These are phyloP conservation scores for Chiloscyllium plagiosum DNA, from an alignment of 2,113 vertebrate species.

Conservation along the genomic window DNA sequence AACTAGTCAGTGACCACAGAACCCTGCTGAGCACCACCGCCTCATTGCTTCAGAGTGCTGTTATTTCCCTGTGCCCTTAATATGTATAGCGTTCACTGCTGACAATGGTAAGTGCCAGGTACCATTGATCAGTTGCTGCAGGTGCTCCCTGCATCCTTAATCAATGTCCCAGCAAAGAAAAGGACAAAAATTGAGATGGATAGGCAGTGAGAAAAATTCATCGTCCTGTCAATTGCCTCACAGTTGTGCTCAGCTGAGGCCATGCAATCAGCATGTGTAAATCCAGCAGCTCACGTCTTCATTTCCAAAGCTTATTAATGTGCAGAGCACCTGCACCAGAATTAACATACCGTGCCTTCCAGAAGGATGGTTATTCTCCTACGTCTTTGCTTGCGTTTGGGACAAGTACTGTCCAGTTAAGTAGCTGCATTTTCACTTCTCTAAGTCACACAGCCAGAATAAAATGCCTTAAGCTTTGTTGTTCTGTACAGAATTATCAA, in stretches of 20 bases:
- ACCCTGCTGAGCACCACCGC: constrained; percentile 30
- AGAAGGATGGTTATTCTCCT: background rate
- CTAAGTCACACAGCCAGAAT: background rate
- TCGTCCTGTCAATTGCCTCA: background rate
- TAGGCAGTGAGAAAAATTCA: constrained; percentile 40
- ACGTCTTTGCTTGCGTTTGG: background rate
- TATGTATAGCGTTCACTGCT: constrained; percentile 43
- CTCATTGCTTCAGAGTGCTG: constrained; percentile 50
- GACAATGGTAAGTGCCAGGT: constrained; percentile 56
- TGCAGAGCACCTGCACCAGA: too few relatives aligned
- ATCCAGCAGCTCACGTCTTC: background rate
- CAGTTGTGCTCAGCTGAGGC: background rate
- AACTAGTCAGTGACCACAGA: background rate
- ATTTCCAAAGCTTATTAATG: background rate
- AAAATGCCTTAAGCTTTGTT: background rate
- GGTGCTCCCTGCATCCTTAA: constrained; percentile 52
- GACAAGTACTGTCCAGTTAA: background rate
- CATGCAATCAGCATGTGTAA: background rate
- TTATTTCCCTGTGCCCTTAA: constrained; percentile 45
- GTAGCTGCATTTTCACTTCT: background rate
- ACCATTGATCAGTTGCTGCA: constrained; percentile 53
- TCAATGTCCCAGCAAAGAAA: constrained; percentile 56
- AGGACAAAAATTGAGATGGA: constrained; percentile 54
- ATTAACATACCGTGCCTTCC: background rate
- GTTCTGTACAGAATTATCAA: background rate